Percentiles rank a stretch among this genome's conserved stretches.
phyloP scores from a whole-genome alignment of 2,888 invertebrate species.

The Mesorhabditis belari region DNA sequence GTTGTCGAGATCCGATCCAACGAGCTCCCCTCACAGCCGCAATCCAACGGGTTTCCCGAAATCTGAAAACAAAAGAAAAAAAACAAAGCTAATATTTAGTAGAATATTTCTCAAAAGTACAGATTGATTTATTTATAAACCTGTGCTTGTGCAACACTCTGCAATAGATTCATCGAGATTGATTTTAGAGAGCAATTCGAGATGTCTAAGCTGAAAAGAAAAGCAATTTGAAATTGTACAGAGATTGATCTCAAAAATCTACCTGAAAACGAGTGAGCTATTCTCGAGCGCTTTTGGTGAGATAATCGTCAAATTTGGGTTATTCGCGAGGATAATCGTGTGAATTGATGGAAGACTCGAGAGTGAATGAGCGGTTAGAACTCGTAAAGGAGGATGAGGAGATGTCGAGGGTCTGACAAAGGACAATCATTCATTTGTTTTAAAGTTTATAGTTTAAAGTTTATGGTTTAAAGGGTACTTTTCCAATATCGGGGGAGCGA shows the following conservation, averaged over 20 bases:
- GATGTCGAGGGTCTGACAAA: too few species aligned
- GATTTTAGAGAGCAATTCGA: background rate
- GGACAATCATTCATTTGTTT: too few species aligned
- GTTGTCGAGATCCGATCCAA: background rate
- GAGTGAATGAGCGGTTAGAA: background rate
- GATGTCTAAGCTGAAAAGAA: background rate
- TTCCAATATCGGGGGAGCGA: too few species aligned
- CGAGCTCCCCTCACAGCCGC: background rate
- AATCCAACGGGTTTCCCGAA: background rate
- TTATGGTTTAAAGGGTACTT: too few species aligned
- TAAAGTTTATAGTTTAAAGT: too few species aligned
- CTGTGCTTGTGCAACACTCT: background rate
- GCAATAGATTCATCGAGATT: background rate
- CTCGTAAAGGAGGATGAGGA: too few species aligned
- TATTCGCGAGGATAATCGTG: background rate
- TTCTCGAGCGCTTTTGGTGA: background rate
- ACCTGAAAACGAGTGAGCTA: background rate
- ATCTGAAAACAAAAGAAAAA: background rate
- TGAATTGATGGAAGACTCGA: background rate
- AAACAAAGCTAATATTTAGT: background rate
- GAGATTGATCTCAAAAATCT: too few species aligned
- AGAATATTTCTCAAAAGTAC: background rate
- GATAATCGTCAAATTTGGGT: background rate
- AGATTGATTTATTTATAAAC: background rate
- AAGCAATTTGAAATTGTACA: background rate